Percentiles rank a stretch among this genome's conserved stretches.
Evolutionary conservation across 2,113 vertebrate genomes (phyloP).

Genomic region (Gorsachius goisagi): DNA sequence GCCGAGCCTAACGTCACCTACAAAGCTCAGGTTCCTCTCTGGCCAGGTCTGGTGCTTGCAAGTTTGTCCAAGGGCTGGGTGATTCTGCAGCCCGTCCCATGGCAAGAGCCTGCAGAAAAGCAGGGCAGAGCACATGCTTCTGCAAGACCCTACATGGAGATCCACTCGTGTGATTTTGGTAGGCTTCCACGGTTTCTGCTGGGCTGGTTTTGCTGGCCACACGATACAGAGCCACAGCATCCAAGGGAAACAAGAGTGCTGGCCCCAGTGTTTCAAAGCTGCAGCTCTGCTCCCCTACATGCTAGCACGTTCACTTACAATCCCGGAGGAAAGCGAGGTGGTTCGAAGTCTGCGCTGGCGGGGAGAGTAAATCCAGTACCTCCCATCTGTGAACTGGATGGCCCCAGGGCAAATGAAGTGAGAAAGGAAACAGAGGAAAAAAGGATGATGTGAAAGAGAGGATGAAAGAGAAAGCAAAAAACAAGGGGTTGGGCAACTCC

Average conservation of each 20-base stretch:
- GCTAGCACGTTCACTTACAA: conserved; percentile 69
- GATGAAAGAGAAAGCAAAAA: conserved; percentile 28
- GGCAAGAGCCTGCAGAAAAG: neutral
- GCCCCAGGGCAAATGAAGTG: conserved; percentile 41
- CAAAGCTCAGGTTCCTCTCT: neutral
- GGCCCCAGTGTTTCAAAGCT: conserved; percentile 59
- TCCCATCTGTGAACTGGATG: conserved; percentile 89
- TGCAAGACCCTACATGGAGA: neutral
- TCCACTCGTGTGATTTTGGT: neutral
- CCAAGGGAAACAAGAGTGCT: neutral
- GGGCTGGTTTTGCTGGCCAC: neutral
- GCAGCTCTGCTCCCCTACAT: neutral
- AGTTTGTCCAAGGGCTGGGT: neutral
- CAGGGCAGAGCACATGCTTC: neutral
- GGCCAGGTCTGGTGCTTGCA: neutral
- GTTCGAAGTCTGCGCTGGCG: conserved; percentile 76
- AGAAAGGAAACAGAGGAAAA: conserved; percentile 63
- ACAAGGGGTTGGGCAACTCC: neutral
- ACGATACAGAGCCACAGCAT: neutral
- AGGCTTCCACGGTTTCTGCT: neutral
- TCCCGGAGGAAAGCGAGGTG: conserved; percentile 72
- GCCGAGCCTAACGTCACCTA: neutral
- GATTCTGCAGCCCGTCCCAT: neutral
- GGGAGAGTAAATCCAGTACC: conserved; percentile 90
- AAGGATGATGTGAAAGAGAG: conserved; percentile 49